Percentiles rank a stretch among this genome's conserved stretches.
phyloP scores from a whole-genome alignment of 2,888 invertebrate species.

The Sympetrum striolatum region DNA sequence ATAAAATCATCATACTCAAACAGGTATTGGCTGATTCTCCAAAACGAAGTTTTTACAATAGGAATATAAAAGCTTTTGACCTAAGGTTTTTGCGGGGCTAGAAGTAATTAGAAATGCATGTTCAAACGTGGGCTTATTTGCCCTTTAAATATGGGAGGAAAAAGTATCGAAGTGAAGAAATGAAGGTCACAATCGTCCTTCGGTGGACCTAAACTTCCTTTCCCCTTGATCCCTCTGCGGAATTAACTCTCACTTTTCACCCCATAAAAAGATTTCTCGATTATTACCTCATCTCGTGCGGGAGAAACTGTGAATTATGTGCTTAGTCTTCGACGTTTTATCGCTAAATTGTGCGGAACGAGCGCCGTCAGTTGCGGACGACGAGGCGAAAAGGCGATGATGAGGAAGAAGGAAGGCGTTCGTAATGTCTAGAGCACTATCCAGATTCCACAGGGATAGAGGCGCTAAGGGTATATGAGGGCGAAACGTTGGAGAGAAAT shows the following conservation, averaged over 20 bases:
- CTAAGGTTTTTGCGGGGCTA: no score
- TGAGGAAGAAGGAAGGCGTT: neutral
- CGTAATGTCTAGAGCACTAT: neutral
- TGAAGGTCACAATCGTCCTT: no score
- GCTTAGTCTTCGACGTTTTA: neutral
- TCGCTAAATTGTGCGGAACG: neutral
- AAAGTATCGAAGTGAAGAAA: no score
- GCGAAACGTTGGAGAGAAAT: neutral
- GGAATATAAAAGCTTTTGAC: no score
- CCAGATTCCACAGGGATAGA: neutral
- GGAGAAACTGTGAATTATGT: neutral
- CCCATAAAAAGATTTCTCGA: neutral
- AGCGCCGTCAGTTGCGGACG: neutral
- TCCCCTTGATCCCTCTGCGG: neutral
- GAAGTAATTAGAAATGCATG: no score
- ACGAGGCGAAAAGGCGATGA: neutral
- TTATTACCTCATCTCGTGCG: neutral
- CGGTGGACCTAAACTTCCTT: neutral
- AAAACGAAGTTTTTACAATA: no score
- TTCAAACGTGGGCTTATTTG: no score
- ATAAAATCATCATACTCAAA: no score
- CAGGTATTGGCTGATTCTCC: no score
- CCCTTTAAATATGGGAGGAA: no score
- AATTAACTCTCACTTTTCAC: neutral
- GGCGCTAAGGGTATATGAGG: neutral